Percentiles rank a stretch among this genome's conserved stretches.
Conservation (phyloP, 2,797 vertebrate genomes). For the Scolopax bukidnonensis region DNA sequence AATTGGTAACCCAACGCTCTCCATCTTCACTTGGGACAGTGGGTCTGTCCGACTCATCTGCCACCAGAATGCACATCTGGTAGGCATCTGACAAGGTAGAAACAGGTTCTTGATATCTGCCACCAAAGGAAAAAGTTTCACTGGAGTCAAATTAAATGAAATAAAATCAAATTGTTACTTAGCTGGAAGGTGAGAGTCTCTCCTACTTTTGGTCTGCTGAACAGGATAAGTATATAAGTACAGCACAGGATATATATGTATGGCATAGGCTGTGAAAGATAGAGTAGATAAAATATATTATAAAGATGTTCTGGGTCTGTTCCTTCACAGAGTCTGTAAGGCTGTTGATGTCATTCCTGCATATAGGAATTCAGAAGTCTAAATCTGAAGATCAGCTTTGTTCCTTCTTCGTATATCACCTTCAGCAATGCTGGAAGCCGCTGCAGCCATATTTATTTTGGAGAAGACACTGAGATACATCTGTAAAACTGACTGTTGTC, state of each 20-base stretch:
- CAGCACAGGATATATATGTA: not conserved
- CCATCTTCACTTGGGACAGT: not conserved
- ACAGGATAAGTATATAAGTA: not conserved
- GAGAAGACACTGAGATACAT: not conserved
- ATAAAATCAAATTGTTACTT: not conserved
- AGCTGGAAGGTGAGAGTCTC: not conserved
- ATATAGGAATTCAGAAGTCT: not conserved
- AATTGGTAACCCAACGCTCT: fast-evolving
- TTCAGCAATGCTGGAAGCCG: not conserved
- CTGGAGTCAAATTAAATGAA: not conserved
- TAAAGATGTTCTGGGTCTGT: not conserved
- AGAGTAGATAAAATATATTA: not conserved
- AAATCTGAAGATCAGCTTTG: not conserved
- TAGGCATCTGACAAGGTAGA: not conserved
- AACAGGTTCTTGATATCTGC: not conserved
- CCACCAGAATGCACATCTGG: not conserved
- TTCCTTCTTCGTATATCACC: not conserved
- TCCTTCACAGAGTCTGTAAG: not conserved
- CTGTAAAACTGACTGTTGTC: not conserved
- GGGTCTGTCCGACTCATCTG: not conserved
- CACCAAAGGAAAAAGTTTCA: not conserved
- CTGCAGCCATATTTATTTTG: not conserved
- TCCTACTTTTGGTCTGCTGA: not conserved
- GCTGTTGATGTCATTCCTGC: not conserved
- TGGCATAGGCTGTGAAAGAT: not conserved